A percentile compares a stretch with the other conserved stretches of the same genome.
Evolutionary conservation across 2,888 invertebrate species (phyloP).

Genomic region (Cheilosia vernalis): DNA sequence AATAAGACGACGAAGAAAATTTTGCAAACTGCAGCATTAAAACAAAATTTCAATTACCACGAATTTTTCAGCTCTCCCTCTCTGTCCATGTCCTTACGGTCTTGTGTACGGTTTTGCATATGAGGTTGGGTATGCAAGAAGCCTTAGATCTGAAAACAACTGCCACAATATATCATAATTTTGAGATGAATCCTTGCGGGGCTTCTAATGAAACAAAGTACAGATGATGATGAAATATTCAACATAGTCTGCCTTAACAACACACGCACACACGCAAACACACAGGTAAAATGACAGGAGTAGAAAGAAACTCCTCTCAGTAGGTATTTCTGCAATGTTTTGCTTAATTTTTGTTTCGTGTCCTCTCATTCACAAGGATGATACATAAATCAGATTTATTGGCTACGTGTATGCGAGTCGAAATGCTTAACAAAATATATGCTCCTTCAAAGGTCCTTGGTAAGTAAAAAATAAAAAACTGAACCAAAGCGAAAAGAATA

Average conservation of each 20-base stretch:
- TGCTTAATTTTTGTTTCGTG: background rate
- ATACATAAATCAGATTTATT: constrained; percentile 45
- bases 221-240: constrained; percentile 19
- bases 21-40: constrained; percentile 28
- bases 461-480: background rate
- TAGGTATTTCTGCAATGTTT: constrained; percentile 16
- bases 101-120: background rate
- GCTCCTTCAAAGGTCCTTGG: constrained; percentile 9
- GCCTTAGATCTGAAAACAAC: constrained; percentile 1
- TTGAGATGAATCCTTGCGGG: constrained; percentile 20
- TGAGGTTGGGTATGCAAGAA: constrained; percentile 7
- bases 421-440: constrained; percentile 1
- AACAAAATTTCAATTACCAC: constrained; percentile 49
- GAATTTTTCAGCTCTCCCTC: background rate
- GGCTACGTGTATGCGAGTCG: constrained; percentile 11
- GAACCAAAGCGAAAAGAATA: constrained; percentile 14
- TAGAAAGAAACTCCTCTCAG: constrained; percentile 14
- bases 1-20: constrained; percentile 5
- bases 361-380: constrained; percentile 36
- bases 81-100: background rate
- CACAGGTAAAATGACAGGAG: constrained; percentile 21
- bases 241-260: background rate
- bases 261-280: constrained; percentile 1
- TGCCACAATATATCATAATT: constrained; percentile 21
- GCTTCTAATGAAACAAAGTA: constrained; percentile 12